Evolutionary conservation across 2,888 invertebrate species (phyloP), one percentile per base, ranked within the genome.

Genomic region (Limnephilus marmoratus): DNA sequence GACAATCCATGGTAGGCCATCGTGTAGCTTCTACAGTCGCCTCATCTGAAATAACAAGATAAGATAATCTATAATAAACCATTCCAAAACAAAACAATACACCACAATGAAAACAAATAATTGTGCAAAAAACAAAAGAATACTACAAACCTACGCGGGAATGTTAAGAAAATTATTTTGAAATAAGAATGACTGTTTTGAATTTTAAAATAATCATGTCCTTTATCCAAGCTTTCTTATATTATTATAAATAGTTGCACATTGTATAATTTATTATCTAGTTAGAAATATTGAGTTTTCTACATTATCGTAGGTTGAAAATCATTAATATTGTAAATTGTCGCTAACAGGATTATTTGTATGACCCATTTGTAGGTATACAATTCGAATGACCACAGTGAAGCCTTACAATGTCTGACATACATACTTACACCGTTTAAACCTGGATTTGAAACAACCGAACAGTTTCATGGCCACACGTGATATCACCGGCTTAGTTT

Each of bases 1-100:
- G 97, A 97, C 94, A 97, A 96, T 94, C 97, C 97, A 94, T 96
- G 96, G 95, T 97, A 97, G 94, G 97, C 96, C 95, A 96, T 95
- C 83, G 37, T 68, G n/a, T 37, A 81, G 86, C 53, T 29, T 29
- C 80, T 29, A 31, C 90, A 29, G 45, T 83, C 53, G 83, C 31
- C 81, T 92, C 92, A 92, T 90, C 92, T 92, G 90, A 81, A 90
- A 90, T 12, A 90, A 45, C 37, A 82, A 31, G n/a, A n/a, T 41
- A 45, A 68, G 68, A 85, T n/a, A 85, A 90, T 68, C 7, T 24
- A 68, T 4, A 45, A 68, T 18, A 45, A n/a, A 86, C 24, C 29
- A 45, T n/a, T 9, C 11, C 45, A 86, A 86, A 45, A 37, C 4
- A 86, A 86, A 37, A n/a, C 29, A 41, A 82, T 82, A 34, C 31